These are phyloP conservation scores for Ceratothoa steindachneri DNA, from an alignment of 2,888 invertebrate genomes.

Conservation along the genomic window DNA sequence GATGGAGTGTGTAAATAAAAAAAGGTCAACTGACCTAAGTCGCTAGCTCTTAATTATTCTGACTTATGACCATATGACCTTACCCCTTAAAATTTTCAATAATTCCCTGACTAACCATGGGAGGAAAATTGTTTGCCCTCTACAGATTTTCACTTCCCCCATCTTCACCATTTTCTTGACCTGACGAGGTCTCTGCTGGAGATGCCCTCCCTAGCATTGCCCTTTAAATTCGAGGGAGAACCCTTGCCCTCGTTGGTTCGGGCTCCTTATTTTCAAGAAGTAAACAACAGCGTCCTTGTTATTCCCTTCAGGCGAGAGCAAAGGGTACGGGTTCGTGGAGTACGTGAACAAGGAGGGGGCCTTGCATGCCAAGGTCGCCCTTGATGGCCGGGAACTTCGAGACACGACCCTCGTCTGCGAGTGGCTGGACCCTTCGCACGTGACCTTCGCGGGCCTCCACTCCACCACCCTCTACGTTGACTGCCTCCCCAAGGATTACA, in stretches of 20 bases:
- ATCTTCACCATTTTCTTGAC: too few relatives aligned
- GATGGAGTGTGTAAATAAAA: too few relatives aligned
- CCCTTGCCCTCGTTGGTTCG: neutral
- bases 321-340: conserved; percentile 60
- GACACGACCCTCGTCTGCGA: conserved; percentile 55
- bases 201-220: neutral
- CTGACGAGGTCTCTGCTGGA: too few relatives aligned
- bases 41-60: too few relatives aligned
- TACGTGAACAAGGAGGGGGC: conserved; percentile 57
- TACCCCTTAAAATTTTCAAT: too few relatives aligned
- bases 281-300: too few relatives aligned
- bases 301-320: conserved; percentile 54
- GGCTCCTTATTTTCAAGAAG: neutral
- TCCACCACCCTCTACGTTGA: conserved; percentile 58
- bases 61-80: too few relatives aligned
- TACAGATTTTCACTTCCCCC: too few relatives aligned
- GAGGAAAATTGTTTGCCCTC: too few relatives aligned
- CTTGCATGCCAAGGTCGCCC: conserved; percentile 55
- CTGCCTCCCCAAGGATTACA: conserved; percentile 57
- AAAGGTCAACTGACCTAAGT: too few relatives aligned
- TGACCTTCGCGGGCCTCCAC: conserved; percentile 56
- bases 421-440: conserved; percentile 56
- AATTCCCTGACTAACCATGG: too few relatives aligned
- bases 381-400: conserved; percentile 55
- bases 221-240: too few relatives aligned